Conservation (phyloP, 1,140 invertebrate genomes). For the Theocolax elegans region DNA sequence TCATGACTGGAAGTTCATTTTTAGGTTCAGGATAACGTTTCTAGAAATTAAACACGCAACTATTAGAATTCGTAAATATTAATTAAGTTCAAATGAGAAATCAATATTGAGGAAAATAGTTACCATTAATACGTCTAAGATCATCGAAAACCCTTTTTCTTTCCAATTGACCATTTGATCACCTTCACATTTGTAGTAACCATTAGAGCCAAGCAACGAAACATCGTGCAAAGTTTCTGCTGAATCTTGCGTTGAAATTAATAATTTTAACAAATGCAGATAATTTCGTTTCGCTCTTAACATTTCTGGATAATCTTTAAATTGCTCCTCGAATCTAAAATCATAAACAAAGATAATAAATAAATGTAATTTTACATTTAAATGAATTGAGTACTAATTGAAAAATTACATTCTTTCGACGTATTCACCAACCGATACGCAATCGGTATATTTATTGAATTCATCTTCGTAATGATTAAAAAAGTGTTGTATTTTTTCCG, state of each 20-base stretch:
- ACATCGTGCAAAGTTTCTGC: slow-evolving; percentile 71
- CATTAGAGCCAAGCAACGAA: slow-evolving; percentile 60
- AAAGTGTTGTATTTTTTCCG: no score
- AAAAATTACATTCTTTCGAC: slow-evolving; percentile 59
- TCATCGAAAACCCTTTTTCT: slow-evolving; percentile 70
- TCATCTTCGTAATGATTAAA: no score
- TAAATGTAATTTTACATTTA: no score
- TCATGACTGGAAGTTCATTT: slow-evolving; percentile 52
- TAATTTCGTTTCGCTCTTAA: slow-evolving; percentile 51
- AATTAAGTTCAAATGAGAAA: no score
- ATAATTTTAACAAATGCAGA: slow-evolving; percentile 67
- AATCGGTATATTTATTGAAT: no score
- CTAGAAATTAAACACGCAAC: no score
- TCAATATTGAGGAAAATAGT: neutral
- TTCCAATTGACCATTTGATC: slow-evolving; percentile 72
- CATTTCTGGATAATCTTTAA: slow-evolving; percentile 41
- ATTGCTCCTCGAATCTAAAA: slow-evolving; percentile 42
- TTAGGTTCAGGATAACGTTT: slow-evolving; percentile 54
- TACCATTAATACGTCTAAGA: slow-evolving; percentile 72
- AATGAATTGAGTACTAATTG: no score
- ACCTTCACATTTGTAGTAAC: slow-evolving; percentile 70
- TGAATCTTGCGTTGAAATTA: slow-evolving; percentile 67
- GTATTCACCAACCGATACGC: slow-evolving; percentile 65
- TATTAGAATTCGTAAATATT: no score
- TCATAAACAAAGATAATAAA: no score